Evolutionary conservation across 2,888 invertebrate genomes (phyloP), one percentile per base, ranked within the genome.

Genomic region (Aporophyla lueneburgensis): DNA sequence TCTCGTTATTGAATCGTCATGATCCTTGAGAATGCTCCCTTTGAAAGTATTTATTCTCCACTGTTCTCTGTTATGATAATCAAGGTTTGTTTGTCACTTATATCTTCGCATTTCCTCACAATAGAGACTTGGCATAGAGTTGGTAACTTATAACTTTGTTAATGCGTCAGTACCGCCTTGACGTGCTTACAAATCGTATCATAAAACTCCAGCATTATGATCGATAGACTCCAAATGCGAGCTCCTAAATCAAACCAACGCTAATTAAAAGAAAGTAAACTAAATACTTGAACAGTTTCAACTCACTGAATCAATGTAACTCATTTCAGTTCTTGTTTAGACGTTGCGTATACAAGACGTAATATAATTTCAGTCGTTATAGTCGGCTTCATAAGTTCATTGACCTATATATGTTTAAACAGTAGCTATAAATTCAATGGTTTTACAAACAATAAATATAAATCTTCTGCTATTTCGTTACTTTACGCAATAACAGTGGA

Each of bases 371-470:
- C 76, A 78, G 67, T 62, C 54, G 62, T 51, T 68, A 68, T 54
- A 76, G 46, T 65, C 49, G 21, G 33, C 40, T 78, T 63, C 68
- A 81, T 79, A 74, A 84, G 89, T 86, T 84, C 89, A 73, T 85
- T 77, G 85, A 81, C 88, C 89, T 83, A 86, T 14, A 81, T 87
- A 73, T 59, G 24, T 75, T 82, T 70, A 61, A 77, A 84, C 21
- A 77, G 78, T 74, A 62, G 71, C 76, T 84, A 83, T 78, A 84
- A 79, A 84, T 83, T 83, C 46, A 72, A 77, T 74, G 58, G 78
- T 81, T 86, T 80, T 76, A 78, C 62, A 83, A 80, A 86, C 77
- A 78, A 80, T 84, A 74, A 78, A 78, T 69, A 84, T 88, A 88
- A 89, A 89, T 87, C 83, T 74, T 87, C 75, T 63, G 68, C 53